Evolutionary conservation across 2,888 invertebrate species (phyloP), one percentile per base, ranked within the genome.

Genomic region (Spatulosminthurus flaviceps): DNA sequence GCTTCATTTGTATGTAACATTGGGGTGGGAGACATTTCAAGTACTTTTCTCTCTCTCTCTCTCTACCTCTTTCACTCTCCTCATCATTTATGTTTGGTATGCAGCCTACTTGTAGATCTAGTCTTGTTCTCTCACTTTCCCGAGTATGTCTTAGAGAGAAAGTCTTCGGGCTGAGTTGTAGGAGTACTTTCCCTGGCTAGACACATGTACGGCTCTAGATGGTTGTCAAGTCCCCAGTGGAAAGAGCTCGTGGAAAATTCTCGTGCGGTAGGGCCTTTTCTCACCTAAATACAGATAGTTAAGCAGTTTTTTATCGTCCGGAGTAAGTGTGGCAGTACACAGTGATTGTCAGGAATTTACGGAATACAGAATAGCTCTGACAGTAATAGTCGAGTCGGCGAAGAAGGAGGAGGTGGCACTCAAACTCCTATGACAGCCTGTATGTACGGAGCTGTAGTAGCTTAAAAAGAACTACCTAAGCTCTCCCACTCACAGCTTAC

Each of bases 151-250:
- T 34, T 34, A n/a, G n/a, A n/a, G n/a, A n/a, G n/a, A n/a, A n/a
- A n/a, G n/a, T n/a, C n/a, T n/a, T n/a, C n/a, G n/a, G n/a, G n/a
- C n/a, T n/a, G n/a, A n/a, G n/a, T n/a, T n/a, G n/a, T n/a, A n/a
- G n/a, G n/a, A 34, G 5, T 34, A 4, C 34, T 34, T 9, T 7
- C 16, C 51, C 5, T 19, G n/a, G n/a, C 16, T 51, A 51, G 41
- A 9, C 41, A 41, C 13, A 41, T 41, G 41, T 7, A 9, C 13
- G 41, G 41, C 41, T 41, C 9, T 21, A 71, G 70, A 71, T 71
- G 42, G 41, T 51, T 72, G 72, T 51, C 72, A 72, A 26, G 72
- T 72, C 51, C 26, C 11, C 26, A 70, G 5, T n/a, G 43, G 9
- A 51, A 24, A 72, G 43, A 42, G 22, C 64, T 29, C 28, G 67